Base-by-base conservation (phyloP, 2,888 invertebrate genomes). In the Empis livida region DNA sequence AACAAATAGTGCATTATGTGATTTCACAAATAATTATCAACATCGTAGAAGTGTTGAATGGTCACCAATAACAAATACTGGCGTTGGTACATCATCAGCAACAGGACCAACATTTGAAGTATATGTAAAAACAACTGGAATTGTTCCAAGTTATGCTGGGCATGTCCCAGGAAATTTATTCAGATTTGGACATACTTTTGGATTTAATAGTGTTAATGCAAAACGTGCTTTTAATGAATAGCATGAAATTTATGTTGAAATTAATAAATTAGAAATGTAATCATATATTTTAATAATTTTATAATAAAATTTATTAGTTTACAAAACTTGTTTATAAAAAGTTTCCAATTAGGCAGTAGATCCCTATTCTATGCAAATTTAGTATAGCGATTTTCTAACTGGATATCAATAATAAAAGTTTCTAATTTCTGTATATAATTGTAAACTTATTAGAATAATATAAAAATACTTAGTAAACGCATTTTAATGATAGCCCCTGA, bases 121-220 rank as follows among this genome's bases (percentile, higher is more conserved):
- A 51, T 87, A 87, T 61, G 82, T 81, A 60, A 78, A 78, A 51
- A 79, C 83, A 55, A 74, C 80, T 35, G 84, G 86, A 6, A 76
- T 86, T 72, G 62, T 84, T 54, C 86, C 87, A 2, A 82, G 79
- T 65, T 88, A 87, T 65, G 75, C 78, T 3, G 87, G 86, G 0
- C 86, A 87, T 59, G 80, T 87, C 45, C 87, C 86, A 0, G 87
- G 87, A 15, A 74, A 73, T 48, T 70, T 74, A 56, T 85, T 82
- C 67, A 79, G 83, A 42, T 80, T 78, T 67, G 87, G 86, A 9
- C 80, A 80, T 62, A 86, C 86, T 0, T 86, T 76, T 62, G 86
- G 83, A 17, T 80, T 78, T 55, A 82, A 82, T 58, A 80, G 84
- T 0, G 71, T 78, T 56, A 79, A 85, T 59, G 84, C 84, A 1